These are phyloP conservation scores for Camarhynchus parvulus DNA, from an alignment of 2,113 vertebrate species.

Conservation along the genomic window DNA sequence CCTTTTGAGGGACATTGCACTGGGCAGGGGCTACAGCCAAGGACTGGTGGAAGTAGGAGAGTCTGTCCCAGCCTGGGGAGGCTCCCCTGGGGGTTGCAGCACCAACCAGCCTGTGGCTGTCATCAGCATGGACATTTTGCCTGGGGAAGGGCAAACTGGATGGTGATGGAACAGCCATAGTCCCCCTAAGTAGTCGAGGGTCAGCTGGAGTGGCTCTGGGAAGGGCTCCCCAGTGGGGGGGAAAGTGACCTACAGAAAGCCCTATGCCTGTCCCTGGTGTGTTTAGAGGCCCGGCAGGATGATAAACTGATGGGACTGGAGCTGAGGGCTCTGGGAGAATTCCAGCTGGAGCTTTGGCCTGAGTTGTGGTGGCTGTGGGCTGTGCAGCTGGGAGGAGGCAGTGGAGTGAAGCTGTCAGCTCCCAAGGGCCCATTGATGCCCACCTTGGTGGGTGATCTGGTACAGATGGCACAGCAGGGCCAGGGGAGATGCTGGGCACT, in stretches of 20 bases:
- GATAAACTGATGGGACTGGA: not conserved
- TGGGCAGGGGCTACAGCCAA: not conserved
- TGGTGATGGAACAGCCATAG: not conserved
- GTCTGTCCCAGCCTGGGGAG: not conserved
- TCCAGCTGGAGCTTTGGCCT: not conserved
- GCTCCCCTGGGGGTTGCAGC: not conserved
- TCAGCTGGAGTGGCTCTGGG: not conserved
- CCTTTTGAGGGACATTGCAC: not conserved
- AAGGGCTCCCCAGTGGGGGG: not conserved
- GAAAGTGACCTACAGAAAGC: not conserved
- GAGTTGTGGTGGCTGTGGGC: accelerated
- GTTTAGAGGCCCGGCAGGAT: not conserved
- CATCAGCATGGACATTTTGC: accelerated
- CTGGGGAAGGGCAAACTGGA: not conserved
- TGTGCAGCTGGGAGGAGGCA: not conserved
- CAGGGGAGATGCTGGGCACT: not conserved
- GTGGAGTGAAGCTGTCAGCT: not conserved
- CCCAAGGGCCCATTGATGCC: accelerated
- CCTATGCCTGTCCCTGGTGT: accelerated
- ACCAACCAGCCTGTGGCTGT: not conserved
- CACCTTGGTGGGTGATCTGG: not conserved
- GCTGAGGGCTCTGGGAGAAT: not conserved
- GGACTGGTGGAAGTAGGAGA: not conserved
- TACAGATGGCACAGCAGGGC: accelerated
- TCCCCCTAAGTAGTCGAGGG: accelerated